Percentiles rank a stretch among this genome's conserved stretches.
Conservation (phyloP, 1,140 invertebrate genomes). For the Magallana gigas region DNA sequence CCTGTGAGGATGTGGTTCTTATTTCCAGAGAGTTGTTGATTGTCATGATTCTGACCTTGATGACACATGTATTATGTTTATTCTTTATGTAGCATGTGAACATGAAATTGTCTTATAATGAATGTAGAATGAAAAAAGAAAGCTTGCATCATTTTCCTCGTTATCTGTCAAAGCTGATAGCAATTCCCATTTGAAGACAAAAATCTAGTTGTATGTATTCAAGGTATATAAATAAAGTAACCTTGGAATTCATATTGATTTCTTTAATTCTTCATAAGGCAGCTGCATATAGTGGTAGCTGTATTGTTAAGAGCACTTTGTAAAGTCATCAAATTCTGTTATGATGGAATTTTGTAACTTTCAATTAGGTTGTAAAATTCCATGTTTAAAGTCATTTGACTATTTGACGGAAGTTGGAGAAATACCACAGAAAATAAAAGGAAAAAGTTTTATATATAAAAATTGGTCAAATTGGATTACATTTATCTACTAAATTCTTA, state of each 20-base stretch:
- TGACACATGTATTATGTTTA: slow-evolving; percentile 36
- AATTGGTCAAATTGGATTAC: too few relatives aligned
- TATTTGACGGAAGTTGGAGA: too few relatives aligned
- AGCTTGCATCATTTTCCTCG: slow-evolving; percentile 53
- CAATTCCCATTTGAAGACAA: slow-evolving; percentile 45
- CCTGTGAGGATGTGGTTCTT: neutral
- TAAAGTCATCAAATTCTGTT: too few relatives aligned
- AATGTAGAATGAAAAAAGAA: slow-evolving; percentile 38
- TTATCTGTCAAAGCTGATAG: slow-evolving; percentile 52
- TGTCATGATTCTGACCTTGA: slow-evolving; percentile 44
- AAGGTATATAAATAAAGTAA: slow-evolving; percentile 50
- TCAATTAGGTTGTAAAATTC: too few relatives aligned
- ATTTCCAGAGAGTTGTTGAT: slow-evolving; percentile 22
- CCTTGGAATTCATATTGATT: slow-evolving; percentile 15
- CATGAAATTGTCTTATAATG: slow-evolving; percentile 45
- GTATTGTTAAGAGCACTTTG: too few relatives aligned
- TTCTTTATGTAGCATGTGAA: slow-evolving; percentile 39
- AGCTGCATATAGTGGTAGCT: neutral
- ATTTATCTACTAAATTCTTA: too few relatives aligned
- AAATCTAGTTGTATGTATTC: slow-evolving; percentile 48
- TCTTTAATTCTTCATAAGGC: neutral
- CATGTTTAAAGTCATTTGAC: too few relatives aligned
- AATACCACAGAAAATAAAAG: too few relatives aligned
- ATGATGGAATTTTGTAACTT: too few relatives aligned
- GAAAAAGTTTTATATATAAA: too few relatives aligned